Percentiles rank a stretch among this genome's conserved stretches.
Conservation (phyloP, 2,888 invertebrate species). For the Drymonia ruficornis region DNA sequence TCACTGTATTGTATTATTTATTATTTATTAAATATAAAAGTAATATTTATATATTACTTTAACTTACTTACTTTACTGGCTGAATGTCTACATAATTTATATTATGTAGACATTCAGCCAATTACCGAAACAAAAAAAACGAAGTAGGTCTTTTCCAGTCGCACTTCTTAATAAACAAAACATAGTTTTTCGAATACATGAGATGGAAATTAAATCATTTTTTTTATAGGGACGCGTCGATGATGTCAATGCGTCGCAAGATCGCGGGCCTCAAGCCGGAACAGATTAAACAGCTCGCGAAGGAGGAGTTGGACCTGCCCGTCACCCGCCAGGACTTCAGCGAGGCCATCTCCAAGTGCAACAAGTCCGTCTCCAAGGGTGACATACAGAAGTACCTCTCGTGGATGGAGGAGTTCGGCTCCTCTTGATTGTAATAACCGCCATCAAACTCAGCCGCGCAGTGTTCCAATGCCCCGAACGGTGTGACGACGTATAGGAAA, state of each 20-base stretch:
- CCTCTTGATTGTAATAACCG: constrained; percentile 87
- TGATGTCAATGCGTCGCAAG: constrained; percentile 99
- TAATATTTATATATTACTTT: too few species aligned
- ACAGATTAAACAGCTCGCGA: constrained; percentile 96
- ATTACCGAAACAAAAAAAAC: too few species aligned
- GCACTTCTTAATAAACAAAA: too few species aligned
- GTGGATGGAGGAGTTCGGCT: constrained; percentile 99
- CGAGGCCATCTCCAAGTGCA: constrained; percentile 97
- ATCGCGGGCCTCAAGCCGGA: constrained; percentile 97
- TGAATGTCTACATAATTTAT: too few species aligned
- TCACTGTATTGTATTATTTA: too few species aligned
- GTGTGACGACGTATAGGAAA: background rate
- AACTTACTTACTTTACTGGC: too few species aligned
- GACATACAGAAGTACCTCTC: constrained; percentile 98
- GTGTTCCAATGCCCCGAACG: constrained; percentile 9
- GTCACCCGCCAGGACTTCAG: constrained; percentile 96
- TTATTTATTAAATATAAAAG: too few species aligned
- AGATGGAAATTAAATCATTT: too few species aligned
- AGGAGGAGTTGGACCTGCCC: constrained; percentile 97
- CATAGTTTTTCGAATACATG: too few species aligned
- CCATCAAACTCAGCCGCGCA: constrained; percentile 21
- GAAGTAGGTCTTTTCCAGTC: too few species aligned
- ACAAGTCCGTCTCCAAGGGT: constrained; percentile 97
- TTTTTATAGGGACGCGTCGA: constrained; percentile 94
- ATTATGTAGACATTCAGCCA: too few species aligned